Evolutionary conservation across 2,113 vertebrate genomes (phyloP), one percentile per base, ranked within the genome.

Genomic region (Heteronetta atricapilla): DNA sequence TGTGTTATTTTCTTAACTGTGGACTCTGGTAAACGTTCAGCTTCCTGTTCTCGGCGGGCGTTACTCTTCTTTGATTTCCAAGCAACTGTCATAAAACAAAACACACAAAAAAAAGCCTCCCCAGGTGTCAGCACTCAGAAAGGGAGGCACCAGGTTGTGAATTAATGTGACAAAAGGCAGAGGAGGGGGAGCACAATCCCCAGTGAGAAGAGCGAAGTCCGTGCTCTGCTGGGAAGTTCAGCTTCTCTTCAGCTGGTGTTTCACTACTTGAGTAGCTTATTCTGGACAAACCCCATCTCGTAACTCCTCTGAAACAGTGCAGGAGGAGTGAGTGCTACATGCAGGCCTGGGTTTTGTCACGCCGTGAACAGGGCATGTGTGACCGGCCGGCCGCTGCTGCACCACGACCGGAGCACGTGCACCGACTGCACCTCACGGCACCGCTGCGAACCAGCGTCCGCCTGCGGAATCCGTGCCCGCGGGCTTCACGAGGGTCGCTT

Each of bases 381-480:
- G 44, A 77, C 59, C 28, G 19, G 6, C 31, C 0, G 1, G 56
- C 36, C 52, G 42, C 46, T 31, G 70, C 23, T 2, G 52, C 5
- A 1, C 44, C 6, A 1, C 1, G 1, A n/a, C 12, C 29, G 0
- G 63, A 36, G 19, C 0, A 1, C 5, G 1, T 4, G 67, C 36
- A 8, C 53, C 13, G 7, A 13, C 50, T 33, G 21, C 26, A 14
- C 0, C 0, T 64, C 36, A 40, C 2, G 2, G 13, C 0, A 0
- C 18, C 0, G 0, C 4, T 2, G 18, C 2, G 19, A 38, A 20
- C 29, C 8, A 9, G 60, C 11, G 8, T 9, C 48, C 63, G 23
- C 38, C 38, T 16, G 44, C 31, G 17, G 68, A 85, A 73, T 18
- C 48, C 7, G 8, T 4, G 34, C 16, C 40, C n/a, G n/a, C 13